Evolutionary conservation across 2,113 vertebrate species (phyloP).

Genomic region (Hippocampus zosterae): DNA sequence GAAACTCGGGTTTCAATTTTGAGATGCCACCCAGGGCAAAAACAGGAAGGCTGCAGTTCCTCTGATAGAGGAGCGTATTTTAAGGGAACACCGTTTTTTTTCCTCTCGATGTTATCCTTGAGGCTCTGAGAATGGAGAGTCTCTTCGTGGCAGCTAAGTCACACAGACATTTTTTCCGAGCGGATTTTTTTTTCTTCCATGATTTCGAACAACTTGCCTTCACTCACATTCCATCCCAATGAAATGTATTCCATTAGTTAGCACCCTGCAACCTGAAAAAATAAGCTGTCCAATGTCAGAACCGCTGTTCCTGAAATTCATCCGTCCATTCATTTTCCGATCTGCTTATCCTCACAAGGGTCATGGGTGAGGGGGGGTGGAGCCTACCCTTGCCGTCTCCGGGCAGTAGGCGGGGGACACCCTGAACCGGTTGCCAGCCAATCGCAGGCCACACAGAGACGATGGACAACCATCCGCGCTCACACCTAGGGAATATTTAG

Average conservation of each 20-base stretch:
- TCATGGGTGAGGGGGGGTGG: no score
- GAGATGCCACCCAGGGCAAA: slow-evolving; percentile 29
- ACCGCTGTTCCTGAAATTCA: no score
- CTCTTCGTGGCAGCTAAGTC: slow-evolving; percentile 1
- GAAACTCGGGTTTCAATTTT: slow-evolving; percentile 34
- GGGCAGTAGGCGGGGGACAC: no score
- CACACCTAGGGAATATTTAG: no score
- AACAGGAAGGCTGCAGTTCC: slow-evolving; percentile 46
- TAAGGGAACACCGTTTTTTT: slow-evolving; percentile 28
- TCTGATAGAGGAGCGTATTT: slow-evolving; percentile 39
- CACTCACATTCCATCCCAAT: not conserved
- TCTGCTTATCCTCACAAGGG: no score
- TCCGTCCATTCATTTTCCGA: no score
- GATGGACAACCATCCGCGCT: no score
- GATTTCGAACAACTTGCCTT: not conserved
- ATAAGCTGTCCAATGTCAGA: no score
- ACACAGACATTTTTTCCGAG: not conserved
- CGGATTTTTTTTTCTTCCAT: not conserved
- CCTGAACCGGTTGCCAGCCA: no score
- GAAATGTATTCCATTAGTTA: not conserved
- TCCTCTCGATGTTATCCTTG: slow-evolving; percentile 50
- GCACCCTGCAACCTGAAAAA: no score
- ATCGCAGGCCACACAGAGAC: no score
- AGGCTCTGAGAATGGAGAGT: slow-evolving; percentile 33
- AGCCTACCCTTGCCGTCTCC: no score